phyloP scores from a whole-genome alignment of 2,888 invertebrate genomes.

The Harpagoxenus sublaevis region DNA sequence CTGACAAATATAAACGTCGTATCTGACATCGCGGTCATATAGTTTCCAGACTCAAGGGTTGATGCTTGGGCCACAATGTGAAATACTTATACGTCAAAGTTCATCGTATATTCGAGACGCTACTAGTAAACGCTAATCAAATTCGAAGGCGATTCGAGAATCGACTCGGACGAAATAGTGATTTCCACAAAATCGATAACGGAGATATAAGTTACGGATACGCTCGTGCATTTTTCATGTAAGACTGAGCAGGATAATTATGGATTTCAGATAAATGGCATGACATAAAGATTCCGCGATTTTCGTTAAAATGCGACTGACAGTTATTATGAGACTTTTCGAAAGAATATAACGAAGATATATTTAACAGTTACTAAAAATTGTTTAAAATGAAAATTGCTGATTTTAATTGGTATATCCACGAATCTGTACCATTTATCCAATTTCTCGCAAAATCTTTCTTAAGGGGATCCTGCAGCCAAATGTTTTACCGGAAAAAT shows the following conservation, averaged over 20 bases:
- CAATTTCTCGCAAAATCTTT: not conserved
- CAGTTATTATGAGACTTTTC: not conserved
- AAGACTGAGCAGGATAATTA: not conserved
- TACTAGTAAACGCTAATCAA: not conserved
- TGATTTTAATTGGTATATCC: not conserved
- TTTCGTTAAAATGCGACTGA: not conserved
- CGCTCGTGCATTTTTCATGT: not conserved
- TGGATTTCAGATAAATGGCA: not conserved
- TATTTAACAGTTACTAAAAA: not conserved
- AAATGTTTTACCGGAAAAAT: no score
- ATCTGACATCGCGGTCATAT: not conserved
- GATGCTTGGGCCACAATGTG: not conserved
- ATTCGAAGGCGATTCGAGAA: constrained; percentile 17
- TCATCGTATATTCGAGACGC: not conserved
- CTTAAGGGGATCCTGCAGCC: no score
- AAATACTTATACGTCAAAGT: constrained; percentile 48
- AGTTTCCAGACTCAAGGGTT: not conserved
- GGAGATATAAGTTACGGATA: not conserved
- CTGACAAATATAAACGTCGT: not conserved
- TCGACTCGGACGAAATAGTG: not conserved
- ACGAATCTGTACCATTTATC: not conserved
- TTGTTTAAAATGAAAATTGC: no score
- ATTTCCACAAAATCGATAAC: constrained; percentile 12
- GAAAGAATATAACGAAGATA: not conserved
- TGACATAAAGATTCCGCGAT: not conserved